Conservation (phyloP, 2,888 invertebrate genomes). For the Vandiemenella viatica region DNA sequence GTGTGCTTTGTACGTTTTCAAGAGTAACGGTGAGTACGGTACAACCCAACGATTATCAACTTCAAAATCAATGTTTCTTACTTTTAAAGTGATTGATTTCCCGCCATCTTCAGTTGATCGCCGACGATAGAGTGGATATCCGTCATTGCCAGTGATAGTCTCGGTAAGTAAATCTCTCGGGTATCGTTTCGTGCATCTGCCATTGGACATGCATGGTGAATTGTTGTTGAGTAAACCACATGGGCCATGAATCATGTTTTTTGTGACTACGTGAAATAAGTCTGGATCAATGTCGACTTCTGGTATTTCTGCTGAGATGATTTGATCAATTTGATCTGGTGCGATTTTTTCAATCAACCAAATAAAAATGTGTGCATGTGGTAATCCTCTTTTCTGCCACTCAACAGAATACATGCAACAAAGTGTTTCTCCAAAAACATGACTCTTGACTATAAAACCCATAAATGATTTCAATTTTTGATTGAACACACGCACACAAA, state of each 20-base stretch:
- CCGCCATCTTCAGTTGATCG: constrained; percentile 18
- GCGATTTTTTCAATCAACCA: constrained; percentile 16
- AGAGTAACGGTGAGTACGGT: constrained; percentile 8
- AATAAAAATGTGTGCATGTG: constrained; percentile 18
- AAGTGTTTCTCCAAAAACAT: constrained; percentile 1
- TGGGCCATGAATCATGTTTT: constrained; percentile 26
- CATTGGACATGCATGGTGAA: constrained; percentile 20
- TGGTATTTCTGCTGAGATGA: constrained; percentile 21
- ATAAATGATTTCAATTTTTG: constrained; percentile 4
- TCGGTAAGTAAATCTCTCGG: too few species aligned
- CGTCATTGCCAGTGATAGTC: too few species aligned
- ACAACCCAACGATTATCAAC: too few species aligned
- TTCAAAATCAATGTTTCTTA: background rate
- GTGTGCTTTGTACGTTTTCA: constrained; percentile 16
- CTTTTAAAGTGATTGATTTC: constrained; percentile 18
- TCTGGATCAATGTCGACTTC: constrained; percentile 18
- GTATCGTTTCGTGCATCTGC: too few species aligned
- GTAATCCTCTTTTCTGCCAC: constrained; percentile 23
- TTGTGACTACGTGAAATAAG: constrained; percentile 20
- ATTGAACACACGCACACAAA: constrained; percentile 19
- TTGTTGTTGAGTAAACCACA: constrained; percentile 21
- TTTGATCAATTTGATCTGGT: too few species aligned
- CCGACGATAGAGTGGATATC: constrained; percentile 2
- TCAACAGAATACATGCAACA: constrained; percentile 10
- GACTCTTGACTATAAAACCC: constrained; percentile 2